Conservation (phyloP, 1,140 invertebrate genomes). For the Zaprionus gabonicus region DNA sequence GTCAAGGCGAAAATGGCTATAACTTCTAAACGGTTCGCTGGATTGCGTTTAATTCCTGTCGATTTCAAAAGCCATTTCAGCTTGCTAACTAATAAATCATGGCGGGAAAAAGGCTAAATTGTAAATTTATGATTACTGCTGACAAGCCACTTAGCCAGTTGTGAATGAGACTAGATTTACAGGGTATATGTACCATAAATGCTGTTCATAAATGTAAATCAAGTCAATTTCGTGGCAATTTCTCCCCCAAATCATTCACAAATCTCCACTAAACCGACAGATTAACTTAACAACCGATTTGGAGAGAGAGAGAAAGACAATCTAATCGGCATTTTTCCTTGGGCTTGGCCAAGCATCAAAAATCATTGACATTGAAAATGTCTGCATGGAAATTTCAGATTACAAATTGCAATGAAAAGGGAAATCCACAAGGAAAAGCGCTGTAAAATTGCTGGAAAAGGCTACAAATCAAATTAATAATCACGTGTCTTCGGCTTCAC, state of each 20-base stretch:
- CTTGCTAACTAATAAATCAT: background rate
- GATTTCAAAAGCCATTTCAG: background rate
- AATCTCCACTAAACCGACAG: background rate
- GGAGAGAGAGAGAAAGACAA: background rate
- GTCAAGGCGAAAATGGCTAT: conserved; percentile 1
- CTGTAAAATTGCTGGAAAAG: conserved; percentile 54
- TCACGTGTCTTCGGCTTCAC: conserved; percentile 45
- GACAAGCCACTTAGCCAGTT: background rate
- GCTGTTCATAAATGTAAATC: background rate
- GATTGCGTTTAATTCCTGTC: background rate
- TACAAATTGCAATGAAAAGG: conserved; percentile 57
- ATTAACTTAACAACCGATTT: conserved; percentile 5
- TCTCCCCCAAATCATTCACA: background rate
- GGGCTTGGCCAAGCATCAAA: conserved; percentile 12
- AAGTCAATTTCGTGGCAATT: background rate
- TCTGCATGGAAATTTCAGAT: conserved; percentile 36
- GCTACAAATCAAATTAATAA: conserved; percentile 79
- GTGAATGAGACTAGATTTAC: background rate
- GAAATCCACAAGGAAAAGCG: conserved; percentile 65
- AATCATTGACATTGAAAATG: conserved; percentile 71
- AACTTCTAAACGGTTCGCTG: background rate
- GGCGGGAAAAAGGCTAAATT: conserved; percentile 1
- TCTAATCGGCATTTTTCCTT: background rate
- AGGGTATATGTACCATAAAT: background rate
- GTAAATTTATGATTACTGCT: background rate